Base-by-base conservation (phyloP, 2,888 invertebrate species). In the Arenicola marina region DNA sequence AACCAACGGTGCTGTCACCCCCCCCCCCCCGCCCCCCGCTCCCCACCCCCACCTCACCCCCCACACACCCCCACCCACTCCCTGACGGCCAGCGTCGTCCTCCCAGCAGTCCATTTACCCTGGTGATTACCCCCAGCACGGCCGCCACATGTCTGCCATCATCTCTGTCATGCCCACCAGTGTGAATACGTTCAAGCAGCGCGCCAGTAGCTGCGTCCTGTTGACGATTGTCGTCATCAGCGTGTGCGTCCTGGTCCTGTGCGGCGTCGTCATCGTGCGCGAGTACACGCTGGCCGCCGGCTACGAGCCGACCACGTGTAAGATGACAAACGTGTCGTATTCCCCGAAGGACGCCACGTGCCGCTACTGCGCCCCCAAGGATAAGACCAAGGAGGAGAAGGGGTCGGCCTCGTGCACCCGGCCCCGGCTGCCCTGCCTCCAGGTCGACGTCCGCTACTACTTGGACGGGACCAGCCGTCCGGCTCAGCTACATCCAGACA, bases 231-330 rank as follows among this genome's bases (percentile, higher is more conserved):
- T 62, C 1, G 66, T 66, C 3, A 61, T 70, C 26, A 67, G 69
- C 55, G 60, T 72, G 31, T 70, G 70, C 46, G 57, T 72, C 7
- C 62, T 73, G 38, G 73, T 73, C 38, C 61, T 67, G 45, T 67
- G 71, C 44, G 73, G 73, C 2, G 73, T 73, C 24, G 68, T 70
- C 67, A 51, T 73, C 18, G 71, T 68, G 1, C 43, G 71, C 11
- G 73, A 73, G 60, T 70, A 73, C 62, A 34, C 65, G n/a, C 65
- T 70, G 18, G 61, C 65, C 43, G 62, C 60, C 26, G 59, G 53
- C 26, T 73, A 73, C 68, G 60, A 54, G 38, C 44, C 61, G 18
- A 56, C 70, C 29, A 24, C 29, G 2, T 73, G 73, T 55, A 15
- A 11, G 26, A 59, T 73, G 4, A 29, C 31, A 24, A 59, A 63